Evolutionary conservation across 2,113 vertebrate species (phyloP), one percentile per base, ranked within the genome.

Genomic region (Rhegmatorhina hoffmannsi): DNA sequence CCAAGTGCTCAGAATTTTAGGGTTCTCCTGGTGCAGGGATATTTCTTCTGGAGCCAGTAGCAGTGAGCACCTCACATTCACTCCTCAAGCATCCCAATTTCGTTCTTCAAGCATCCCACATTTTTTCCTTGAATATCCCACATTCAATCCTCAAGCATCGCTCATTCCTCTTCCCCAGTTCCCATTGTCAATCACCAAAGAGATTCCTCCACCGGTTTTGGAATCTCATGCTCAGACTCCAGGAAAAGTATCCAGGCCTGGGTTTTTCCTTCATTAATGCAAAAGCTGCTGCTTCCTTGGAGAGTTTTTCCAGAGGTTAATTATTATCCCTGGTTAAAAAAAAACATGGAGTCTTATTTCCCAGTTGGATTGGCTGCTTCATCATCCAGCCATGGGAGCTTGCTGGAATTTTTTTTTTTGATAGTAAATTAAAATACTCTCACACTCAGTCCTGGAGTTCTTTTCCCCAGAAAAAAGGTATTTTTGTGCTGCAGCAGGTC

Each of bases 1-100:
- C 21, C 15, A 6, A 64, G 14, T 31, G 55, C 25, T 36, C 16
- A 2, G 36, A 10, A 59, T 80, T 80, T 76, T 29, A 46, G 50
- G 74, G 58, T 44, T 72, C 36, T 58, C 18, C 1, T 49, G 49
- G 34, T 7, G 34, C 28, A 11, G 63, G 19, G 26, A 26, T 46
- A 2, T 17, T 72, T 68, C 38, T 59, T 29, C 70, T 5, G 17
- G 21, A 10, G 8, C 21, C 59, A 55, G 33, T 24, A 73, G 36
- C 53, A 49, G n/a, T 0, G 1, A 43, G n/a, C 16, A 53, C 43
- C 34, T 63, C 44, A 47, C 1, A 5, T 47, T 59, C 0, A 0
- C 10, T 64, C 40, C 58, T 6, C 2, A 1, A 24, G 36, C 8
- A 25, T 36, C 12, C n/a, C 63, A 44, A 1, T 5, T 29, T 46